phyloP scores from a whole-genome alignment of 2,797 vertebrate species.

The Sarcoramphus papa region DNA sequence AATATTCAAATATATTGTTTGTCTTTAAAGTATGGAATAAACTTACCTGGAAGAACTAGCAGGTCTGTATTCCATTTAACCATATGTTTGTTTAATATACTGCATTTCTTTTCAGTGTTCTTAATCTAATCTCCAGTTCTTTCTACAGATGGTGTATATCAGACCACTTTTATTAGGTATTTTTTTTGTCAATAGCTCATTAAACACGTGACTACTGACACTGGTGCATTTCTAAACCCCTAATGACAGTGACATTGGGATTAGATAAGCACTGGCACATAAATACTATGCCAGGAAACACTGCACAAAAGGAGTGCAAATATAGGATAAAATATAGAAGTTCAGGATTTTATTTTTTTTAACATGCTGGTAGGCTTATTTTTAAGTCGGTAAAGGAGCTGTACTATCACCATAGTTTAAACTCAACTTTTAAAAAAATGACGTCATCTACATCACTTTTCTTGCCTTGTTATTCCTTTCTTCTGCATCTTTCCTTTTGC shows the following conservation, averaged over 20 bases:
- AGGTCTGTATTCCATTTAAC: not conserved
- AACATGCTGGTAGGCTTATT: not conserved
- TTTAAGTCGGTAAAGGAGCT: not conserved
- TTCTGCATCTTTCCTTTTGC: not conserved
- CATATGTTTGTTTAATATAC: not conserved
- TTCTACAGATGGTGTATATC: not conserved
- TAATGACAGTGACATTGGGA: constrained; percentile 54
- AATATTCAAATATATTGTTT: not conserved
- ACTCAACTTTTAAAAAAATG: not conserved
- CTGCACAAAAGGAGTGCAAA: not conserved
- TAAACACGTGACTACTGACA: constrained; percentile 22
- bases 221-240: constrained; percentile 20
- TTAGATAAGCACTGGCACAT: constrained; percentile 39
- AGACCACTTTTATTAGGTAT: not conserved
- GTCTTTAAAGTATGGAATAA: not conserved
- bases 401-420: not conserved
- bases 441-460: not conserved
- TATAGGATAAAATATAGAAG: not conserved
- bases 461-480: not conserved
- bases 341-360: not conserved
- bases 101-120: not conserved
- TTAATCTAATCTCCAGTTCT: not conserved
- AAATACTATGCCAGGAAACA: not conserved
- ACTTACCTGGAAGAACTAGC: not conserved
- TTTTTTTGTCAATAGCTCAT: not conserved